Base-by-base conservation (phyloP, 2,888 invertebrate species). In the Oxyscelio sp. region DNA sequence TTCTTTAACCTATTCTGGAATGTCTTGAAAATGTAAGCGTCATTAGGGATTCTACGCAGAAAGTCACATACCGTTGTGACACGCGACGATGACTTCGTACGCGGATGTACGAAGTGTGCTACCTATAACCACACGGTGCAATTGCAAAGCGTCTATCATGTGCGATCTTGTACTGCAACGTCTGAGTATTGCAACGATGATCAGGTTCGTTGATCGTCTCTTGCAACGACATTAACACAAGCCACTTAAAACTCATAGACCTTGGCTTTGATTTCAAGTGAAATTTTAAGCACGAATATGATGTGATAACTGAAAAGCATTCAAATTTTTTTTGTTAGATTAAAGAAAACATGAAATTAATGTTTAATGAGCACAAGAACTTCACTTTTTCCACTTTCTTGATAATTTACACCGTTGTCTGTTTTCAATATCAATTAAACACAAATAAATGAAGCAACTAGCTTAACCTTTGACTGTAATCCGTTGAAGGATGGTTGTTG, bases 81-180 rank as follows among this genome's bases (percentile, higher is more conserved):
- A 77, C 77, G 77, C 68, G 77, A 78, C 70, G 61, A 68, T 68
- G 68, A 68, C 77, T 66, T 52, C 52, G 78, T 68, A 78, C 45
- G 54, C 52, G 78, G 54, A 78, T 61, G 43, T 52, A 68, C 27
- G 58, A 43, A 68, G 66, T 77, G 38, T 52, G 68, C 31, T 77
- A 58, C 59, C 59, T 77, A 65, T 59, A 68, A 58, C 68, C 68
- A 59, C 66, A 59, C 58, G 43, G 66, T 45, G 38, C 58, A 75
- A 50, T 54, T 74, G 43, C 71, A 15, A 58, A 22, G 38, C 71
- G 38, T 74, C 40, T 52, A 54, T 52, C 73, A 52, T 66, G 17
- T 50, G 13, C 58, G 27, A 75, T 66, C 58, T 38, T 34, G 22
- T 27, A n/a, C 40, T n/a, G n/a, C n/a, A n/a, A n/a, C n/a, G n/a